Percentiles rank a stretch among this genome's conserved stretches.
phyloP scores from a whole-genome alignment of 2,888 invertebrate genomes.

The Rhyacophila evoluta region DNA sequence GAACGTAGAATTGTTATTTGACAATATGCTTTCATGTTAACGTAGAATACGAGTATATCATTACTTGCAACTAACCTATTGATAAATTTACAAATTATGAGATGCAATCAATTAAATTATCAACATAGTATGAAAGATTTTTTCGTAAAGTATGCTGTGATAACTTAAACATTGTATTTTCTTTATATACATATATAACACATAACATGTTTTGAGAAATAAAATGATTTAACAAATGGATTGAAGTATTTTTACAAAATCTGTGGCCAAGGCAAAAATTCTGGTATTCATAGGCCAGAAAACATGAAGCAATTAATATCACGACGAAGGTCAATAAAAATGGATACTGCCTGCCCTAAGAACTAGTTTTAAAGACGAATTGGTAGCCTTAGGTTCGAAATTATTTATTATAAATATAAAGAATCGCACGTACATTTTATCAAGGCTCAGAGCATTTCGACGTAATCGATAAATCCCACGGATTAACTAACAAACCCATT shows the following conservation, averaged over 20 bases:
- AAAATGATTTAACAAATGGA: background rate
- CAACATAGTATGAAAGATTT: no score
- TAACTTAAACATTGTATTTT: no score
- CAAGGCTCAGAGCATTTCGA: background rate
- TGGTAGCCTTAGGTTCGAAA: background rate
- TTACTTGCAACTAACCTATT: no score
- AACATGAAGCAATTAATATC: background rate
- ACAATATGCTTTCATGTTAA: no score
- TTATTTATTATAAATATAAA: background rate
- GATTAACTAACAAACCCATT: no score
- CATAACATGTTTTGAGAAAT: no score
- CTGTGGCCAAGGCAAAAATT: background rate
- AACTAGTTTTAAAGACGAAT: background rate
- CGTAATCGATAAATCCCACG: background rate
- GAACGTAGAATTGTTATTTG: no score
- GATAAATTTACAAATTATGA: no score
- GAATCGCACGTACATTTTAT: background rate
- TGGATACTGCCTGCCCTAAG: background rate
- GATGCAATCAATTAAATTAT: no score
- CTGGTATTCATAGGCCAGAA: background rate
- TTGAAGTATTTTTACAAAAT: background rate
- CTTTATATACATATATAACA: no score
- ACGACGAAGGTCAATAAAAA: background rate
- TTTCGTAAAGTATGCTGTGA: no score
- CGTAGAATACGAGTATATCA: no score